Conservation (phyloP, 2,888 invertebrate genomes). For the Coelopa pilipes region DNA sequence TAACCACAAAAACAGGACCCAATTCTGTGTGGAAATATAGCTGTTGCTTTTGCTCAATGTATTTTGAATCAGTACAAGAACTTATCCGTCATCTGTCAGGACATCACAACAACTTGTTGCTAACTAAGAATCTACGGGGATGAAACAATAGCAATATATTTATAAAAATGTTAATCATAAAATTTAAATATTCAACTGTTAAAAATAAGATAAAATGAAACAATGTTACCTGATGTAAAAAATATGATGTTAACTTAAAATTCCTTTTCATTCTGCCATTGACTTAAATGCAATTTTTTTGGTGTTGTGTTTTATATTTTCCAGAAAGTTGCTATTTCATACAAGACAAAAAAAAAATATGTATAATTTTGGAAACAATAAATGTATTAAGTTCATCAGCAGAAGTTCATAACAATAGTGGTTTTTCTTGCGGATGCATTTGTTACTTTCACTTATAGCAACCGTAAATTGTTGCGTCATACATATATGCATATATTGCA, state of each 20-base stretch:
- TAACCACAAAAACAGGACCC: conserved; percentile 75
- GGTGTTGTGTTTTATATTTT: neutral
- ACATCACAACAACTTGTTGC: conserved; percentile 86
- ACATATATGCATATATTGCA: too few species aligned
- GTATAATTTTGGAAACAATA: too few species aligned
- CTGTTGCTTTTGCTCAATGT: conserved; percentile 88
- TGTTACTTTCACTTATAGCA: too few species aligned
- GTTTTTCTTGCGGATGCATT: too few species aligned
- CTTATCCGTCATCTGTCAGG: conserved; percentile 87
- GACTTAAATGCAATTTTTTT: neutral
- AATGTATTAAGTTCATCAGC: too few species aligned
- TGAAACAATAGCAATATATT: conserved; percentile 51
- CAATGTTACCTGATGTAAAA: conserved; percentile 32
- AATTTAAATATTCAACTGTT: neutral
- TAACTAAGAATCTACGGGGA: conserved; percentile 88
- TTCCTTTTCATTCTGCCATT: neutral
- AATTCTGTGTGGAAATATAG: conserved; percentile 82
- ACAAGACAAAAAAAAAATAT: too few species aligned
- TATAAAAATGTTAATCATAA: neutral
- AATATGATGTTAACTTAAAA: neutral
- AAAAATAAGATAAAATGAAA: conserved; percentile 11
- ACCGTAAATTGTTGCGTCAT: too few species aligned
- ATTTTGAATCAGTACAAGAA: conserved; percentile 87
- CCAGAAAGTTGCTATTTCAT: too few species aligned
- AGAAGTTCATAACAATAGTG: too few species aligned